Base-by-base conservation (phyloP, 2,888 invertebrate species). In the Formica aserva region DNA sequence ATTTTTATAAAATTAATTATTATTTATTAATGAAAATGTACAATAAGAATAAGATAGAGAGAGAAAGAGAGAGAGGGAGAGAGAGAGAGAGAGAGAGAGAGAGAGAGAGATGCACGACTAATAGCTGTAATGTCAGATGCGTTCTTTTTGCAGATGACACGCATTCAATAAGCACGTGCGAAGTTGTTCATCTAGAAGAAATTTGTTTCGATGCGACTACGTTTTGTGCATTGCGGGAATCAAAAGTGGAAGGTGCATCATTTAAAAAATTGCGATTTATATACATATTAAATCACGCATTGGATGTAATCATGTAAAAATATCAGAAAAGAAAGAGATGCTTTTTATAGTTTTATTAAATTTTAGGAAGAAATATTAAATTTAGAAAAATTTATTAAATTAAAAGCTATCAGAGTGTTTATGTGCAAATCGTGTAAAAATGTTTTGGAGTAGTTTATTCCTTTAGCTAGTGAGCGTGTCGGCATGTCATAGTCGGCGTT, bases 191-290 rank as follows among this genome's bases (percentile, higher is more conserved):
- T 69, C 84, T 80, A 88, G 90, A 89, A 90, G 62, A 74, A 83
- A 90, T 90, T 82, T 87, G 84, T 89, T 90, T 90, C 88, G 89
- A 83, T 32, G 82, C 86, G 72, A 85, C 60, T 81, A 85, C 74
- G 77, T 88, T 87, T 86, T 80, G 55, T 13, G n/a, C 57, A 15
- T 8, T n/a, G 60, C 32, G 9, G 29, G 26, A 57, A 38, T 18
- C 26, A 32, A 71, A 67, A n/a, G 38, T 81, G 65, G 29, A 65
- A 26, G 41, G 32, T 62, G 60, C 67, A 85, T 74, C 77, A 82
- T 89, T 87, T 86, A 74, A 86, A 90, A 84, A 87, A 84, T 90
- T 85, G 90, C 86, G 81, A 81, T 82, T 75, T 84, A 82, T 77
- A 84, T 82, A 83, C 82, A 63, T 63, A 77, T 82, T 83, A 65